Base-by-base conservation (phyloP, 2,113 vertebrate genomes). In the Hippotragus niger region DNA sequence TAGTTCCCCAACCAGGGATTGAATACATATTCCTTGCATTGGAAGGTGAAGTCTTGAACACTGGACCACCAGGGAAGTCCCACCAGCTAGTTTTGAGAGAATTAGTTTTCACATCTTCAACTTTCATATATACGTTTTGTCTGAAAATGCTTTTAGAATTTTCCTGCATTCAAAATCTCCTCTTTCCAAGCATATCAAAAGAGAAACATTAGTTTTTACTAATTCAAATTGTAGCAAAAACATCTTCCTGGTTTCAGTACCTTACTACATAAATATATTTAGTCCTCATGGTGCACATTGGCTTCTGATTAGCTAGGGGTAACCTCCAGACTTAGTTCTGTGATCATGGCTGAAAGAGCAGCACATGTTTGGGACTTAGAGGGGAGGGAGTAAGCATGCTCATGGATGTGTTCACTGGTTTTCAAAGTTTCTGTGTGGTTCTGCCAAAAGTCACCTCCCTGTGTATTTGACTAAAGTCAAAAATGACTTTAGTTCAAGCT, bases 361-460 rank as follows among this genome's bases (percentile, higher is more conserved):
- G 17, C 19, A 40, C 1, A 13, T 47, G 17, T 33, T 53, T 76
- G 31, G 58, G 33, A 36, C 31, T 14, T 27, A 23, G 8, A 4
- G n/a, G 31, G 31, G 17, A 53, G 76, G 12, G 81, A 53, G 19
- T 78, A 53, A 92, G 60, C 6, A 74, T 50, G 6, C 8, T 50
- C 13, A 29, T n/a, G n/a, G 31, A 16, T 52, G 7, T 45, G 11
- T 4, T 43, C 3, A 2, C 0, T 50, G 21, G 9, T 13, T 53
- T 33, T 71, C 36, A 45, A 14, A 21, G 0, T 53, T 57, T 55
- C 53, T 31, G 2, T 88, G 57, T 43, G 43, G 15, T 57, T 40
- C 29, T 57, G 33, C 55, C 40, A 64, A 83, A 55, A 40, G 25
- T 53, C 36, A 71, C 8, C 13, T 62, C 5, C 9, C n/a, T 67